A percentile compares a stretch with the other conserved stretches of the same genome.
Conservation (phyloP, 2,888 invertebrate species). For the Caenorhabditis sulstoni region DNA sequence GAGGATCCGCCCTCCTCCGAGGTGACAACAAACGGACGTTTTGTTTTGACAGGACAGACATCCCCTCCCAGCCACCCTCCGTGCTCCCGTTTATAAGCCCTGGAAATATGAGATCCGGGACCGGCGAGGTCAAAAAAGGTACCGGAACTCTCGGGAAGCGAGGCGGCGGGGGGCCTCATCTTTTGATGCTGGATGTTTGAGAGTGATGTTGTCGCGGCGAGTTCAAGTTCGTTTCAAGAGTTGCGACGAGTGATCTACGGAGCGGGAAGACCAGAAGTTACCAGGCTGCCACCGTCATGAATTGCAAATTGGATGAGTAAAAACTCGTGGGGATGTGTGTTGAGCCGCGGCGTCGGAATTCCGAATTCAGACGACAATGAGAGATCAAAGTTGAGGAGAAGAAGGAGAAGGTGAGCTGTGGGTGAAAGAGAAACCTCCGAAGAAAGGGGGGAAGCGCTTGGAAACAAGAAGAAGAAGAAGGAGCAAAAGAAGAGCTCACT, state of each 20-base stretch:
- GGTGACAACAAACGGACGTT: slow-evolving; percentile 44
- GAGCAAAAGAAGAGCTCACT: slow-evolving; percentile 3
- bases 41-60: slow-evolving; percentile 57
- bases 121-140: background rate
- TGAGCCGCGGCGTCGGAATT: too few species aligned
- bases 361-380: too few species aligned
- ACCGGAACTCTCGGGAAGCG: slow-evolving; percentile 3
- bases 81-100: too few species aligned
- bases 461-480: slow-evolving; percentile 22
- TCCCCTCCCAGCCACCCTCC: background rate
- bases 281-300: too few species aligned
- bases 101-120: background rate
- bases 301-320: too few species aligned
- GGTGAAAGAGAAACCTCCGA: slow-evolving; percentile 28
- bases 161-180: slow-evolving; percentile 4
- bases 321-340: too few species aligned
- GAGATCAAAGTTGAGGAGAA: background rate
- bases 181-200: slow-evolving; percentile 29
- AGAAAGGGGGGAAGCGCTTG: slow-evolving; percentile 22
- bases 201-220: slow-evolving; percentile 13
- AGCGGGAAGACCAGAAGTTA: background rate
- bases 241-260: background rate
- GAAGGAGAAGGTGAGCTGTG: background rate
- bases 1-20: background rate
- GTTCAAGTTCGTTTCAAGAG: background rate